Conservation (phyloP, 2,888 invertebrate genomes). For the Sympetrum striolatum region DNA sequence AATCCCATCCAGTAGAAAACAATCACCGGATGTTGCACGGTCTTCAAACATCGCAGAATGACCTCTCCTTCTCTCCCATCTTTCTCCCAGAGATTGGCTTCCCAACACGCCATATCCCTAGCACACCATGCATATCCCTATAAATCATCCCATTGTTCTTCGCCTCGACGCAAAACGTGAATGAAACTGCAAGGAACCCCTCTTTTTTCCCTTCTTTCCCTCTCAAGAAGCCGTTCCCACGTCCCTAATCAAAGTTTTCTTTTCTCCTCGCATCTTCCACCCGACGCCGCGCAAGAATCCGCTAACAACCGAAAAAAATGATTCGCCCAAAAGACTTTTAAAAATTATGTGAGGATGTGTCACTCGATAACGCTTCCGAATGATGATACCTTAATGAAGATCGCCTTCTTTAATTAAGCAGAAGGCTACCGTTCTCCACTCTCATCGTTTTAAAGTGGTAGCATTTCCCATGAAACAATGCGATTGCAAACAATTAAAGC, state of each 20-base stretch:
- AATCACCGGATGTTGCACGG: constrained; percentile 38
- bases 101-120: not conserved
- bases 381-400: too few relatives aligned
- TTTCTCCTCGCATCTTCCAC: not conserved
- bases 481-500: too few relatives aligned
- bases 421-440: too few relatives aligned
- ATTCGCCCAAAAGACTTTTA: too few relatives aligned
- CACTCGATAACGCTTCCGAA: too few relatives aligned
- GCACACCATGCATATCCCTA: constrained; percentile 32
- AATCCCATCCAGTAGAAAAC: constrained; percentile 22
- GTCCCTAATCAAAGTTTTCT: not conserved
- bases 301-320: too few relatives aligned
- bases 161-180: constrained; percentile 21
- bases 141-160: constrained; percentile 40
- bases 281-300: too few relatives aligned
- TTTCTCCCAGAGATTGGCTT: not conserved
- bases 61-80: constrained; percentile 1
- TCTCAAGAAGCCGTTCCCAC: not conserved
- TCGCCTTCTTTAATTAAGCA: too few relatives aligned
- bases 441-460: too few relatives aligned
- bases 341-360: too few relatives aligned
- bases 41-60: constrained; percentile 24
- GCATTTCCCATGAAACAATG: too few relatives aligned
- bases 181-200: constrained; percentile 12
- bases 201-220: constrained; percentile 1